Evolutionary conservation across 2,113 vertebrate species (phyloP), one percentile per base, ranked within the genome.

Genomic region (Phoxinus phoxinus): DNA sequence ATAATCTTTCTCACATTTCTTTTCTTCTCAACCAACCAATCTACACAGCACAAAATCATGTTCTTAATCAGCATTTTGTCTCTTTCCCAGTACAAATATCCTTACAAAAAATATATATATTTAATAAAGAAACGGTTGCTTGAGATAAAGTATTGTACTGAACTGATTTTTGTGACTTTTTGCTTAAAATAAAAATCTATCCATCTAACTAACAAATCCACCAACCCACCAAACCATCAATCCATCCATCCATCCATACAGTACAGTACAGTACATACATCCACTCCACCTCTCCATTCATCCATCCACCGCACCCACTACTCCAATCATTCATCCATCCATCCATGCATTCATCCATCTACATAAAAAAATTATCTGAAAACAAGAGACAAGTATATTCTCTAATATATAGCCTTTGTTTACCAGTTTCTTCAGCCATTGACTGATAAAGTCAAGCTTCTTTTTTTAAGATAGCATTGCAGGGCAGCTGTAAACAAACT

Each of bases 1-100:
- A 67, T 75, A 75, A 61, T 76, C 53, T 63, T 84, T 21, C 25
- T 84, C 35, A 61, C 37, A 59, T 11, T 44, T 75, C 11, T 21
- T 77, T 67, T 37, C 30, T 53, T 41, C 41, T 41, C 8, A 41
- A 41, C 41, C 41, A 41, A 41, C 41, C 41, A 41, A 41, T 35
- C 67, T 27, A 10, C 35, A 25, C 37, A 46, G 37, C 37, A 46
- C 71, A 73, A 46, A 73, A n/a, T 17, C 37, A 15, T 46, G 23
- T 7, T 46, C 23, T 73, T 46, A 73, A 73, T 73, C 41, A 46
- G 41, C 41, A 17, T 73, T 15, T 37, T 25, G 35, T 73, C 23
- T 46, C 4, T 6, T n/a, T 44, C 44, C 9, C 23, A 23, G 5
- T 11, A 44, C 12, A 44, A 44, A n/a, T 6, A 41, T 41, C 4